Evolutionary conservation across 1,140 invertebrate species (phyloP), one percentile per base, ranked within the genome.

Genomic region (Varroa destructor): DNA sequence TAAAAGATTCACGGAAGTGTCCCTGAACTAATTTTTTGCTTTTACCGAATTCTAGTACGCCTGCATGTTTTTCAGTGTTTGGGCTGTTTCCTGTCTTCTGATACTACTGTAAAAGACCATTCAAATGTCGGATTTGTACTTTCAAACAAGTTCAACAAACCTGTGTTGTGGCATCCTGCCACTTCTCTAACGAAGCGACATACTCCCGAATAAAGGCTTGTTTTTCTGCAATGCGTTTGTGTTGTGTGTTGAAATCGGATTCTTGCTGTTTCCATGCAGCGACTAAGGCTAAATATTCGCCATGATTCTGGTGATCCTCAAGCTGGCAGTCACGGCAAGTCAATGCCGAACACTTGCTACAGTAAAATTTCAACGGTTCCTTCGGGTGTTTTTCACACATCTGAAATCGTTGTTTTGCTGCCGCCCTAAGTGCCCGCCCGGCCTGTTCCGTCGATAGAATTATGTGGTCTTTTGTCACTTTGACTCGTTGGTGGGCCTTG

Each of bases 261-360:
- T 88, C 84, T 58, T 89, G 88, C 78, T 90, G 85, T 2, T 84
- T 84, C 37, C 89, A 89, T 79, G 91, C 92, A 81, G 92, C 90
- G 77, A 88, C 85, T 72, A 90, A 87, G 81, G 61, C 61, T 40
- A 94, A 93, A 82, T 91, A 89, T 80, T 93, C 93, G 79, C 89
- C 90, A 81, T 94, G 91, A 79, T 93, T 89, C 74, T 90, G 84
- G 81, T 94, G 91, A 76, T 91, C 88, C 75, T 85, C 85, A 55
- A 93, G 82, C 81, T 93, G 90, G 78, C 91, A 94, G 81, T 93
- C 90, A 73, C 91, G 84, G 79, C 91, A 94, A 6, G 91, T 93
- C 58, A 94, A 81, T 75, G 86, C 86, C 81, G 93, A 89, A 81
- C 91, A 94, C 12, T 87, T 90, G 82, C 91, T 88, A 82, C 91